Percentiles rank a stretch among this genome's conserved stretches.
Evolutionary conservation across 2,113 vertebrate genomes (phyloP).

Genomic region (Prochilodus magdalenae): DNA sequence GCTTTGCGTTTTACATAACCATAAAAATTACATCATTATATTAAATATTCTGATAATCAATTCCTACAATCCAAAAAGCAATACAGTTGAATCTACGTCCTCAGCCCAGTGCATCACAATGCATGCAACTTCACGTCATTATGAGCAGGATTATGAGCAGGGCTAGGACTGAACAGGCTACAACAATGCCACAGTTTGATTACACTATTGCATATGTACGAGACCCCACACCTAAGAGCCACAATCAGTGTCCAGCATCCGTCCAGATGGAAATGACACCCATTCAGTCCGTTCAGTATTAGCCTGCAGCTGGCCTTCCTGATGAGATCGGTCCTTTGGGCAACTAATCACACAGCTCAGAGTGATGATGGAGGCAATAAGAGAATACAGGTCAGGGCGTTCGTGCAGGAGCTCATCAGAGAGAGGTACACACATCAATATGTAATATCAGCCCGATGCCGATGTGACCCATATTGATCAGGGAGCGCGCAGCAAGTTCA

Average conservation of each 20-base stretch:
- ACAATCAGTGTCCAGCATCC: slow-evolving; percentile 20
- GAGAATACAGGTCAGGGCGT: slow-evolving; percentile 10
- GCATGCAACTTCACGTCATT: background rate
- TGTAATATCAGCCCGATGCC: slow-evolving; percentile 44
- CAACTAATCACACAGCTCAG: background rate
- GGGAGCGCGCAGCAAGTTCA: background rate
- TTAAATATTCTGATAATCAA: background rate
- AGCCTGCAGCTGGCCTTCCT: background rate
- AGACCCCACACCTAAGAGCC: background rate
- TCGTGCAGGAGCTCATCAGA: slow-evolving; percentile 32
- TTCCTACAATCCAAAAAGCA: background rate
- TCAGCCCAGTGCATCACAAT: background rate
- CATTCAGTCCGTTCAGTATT: slow-evolving; percentile 15
- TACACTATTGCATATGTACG: background rate
- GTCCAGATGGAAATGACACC: slow-evolving; percentile 30
- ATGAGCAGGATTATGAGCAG: background rate
- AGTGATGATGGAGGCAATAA: slow-evolving; percentile 46
- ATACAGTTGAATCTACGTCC: background rate
- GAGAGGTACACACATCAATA: slow-evolving; percentile 44
- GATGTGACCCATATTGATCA: slow-evolving; percentile 50
- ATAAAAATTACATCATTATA: background rate
- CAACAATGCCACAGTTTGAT: background rate
- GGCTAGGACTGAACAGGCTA: background rate
- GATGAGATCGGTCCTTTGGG: slow-evolving; percentile 37
- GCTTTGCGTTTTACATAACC: background rate